Base-by-base conservation (phyloP, 2,113 vertebrate genomes). In the Bubalus kerabau region DNA sequence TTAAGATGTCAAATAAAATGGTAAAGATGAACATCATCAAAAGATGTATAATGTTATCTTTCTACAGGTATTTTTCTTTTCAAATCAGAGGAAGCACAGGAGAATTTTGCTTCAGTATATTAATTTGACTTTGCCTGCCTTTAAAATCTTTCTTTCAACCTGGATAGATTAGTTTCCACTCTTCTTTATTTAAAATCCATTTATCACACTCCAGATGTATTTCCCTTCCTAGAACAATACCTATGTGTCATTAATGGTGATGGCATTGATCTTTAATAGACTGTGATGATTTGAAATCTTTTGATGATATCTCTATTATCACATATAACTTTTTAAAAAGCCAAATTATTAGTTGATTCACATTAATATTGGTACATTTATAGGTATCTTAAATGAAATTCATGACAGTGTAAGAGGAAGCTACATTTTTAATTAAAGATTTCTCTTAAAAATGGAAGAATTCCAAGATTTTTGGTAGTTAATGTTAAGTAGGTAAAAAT, bases 211-310 rank as follows among this genome's bases (percentile, higher is more conserved):
- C 62, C 30, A 87, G 80, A 67, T 92, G 14, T 87, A 74, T 74
- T 76, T 84, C n/a, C n/a, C 6, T 92, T 96, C 81, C 60, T 2
- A 92, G 46, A 91, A 89, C n/a, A 90, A 81, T 92, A 23, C 28
- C 46, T 28, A 0, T 87, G 64, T 94, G 71, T 96, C 76, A 91
- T 97, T 89, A 46, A 46, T 84, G 54, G 76, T 76, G 52, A 92
- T 17, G 10, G 71, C 90, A 81, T 74, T 94, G 90, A 95, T 92
- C 86, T 96, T 96, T 81, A 97, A 95, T 95, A 87, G 84, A 87
- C 81, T 92, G 84, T 94, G 74, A 74, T 54, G 86, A 64, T 40
- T 87, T 85, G 36, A 87, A 91, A 80, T 90, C 81, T 84, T 97
- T 87, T 92, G 81, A 62, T 83, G 40, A 54, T 87, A 48, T 80